Percentiles rank a stretch among this genome's conserved stretches.
Conservation (phyloP, 2,888 invertebrate species). For the Nezara viridula region DNA sequence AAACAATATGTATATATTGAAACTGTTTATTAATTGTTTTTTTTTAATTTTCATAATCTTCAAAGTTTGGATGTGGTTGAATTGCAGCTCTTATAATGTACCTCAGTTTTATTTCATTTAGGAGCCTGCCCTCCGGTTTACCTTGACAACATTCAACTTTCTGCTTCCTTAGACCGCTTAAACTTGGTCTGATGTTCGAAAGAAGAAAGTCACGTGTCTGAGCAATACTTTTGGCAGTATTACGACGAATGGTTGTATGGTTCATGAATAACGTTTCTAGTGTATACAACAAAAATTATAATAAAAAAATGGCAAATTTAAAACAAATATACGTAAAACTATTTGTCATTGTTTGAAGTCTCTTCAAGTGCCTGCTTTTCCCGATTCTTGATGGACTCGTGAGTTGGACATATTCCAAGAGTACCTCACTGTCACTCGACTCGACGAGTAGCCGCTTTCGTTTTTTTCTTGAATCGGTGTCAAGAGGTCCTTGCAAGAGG, state of each 20-base stretch:
- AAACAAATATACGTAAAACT: no score
- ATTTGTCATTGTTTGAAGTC: no score
- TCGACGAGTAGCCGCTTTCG: background rate
- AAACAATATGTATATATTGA: no score
- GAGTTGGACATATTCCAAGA: background rate
- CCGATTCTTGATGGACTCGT: background rate
- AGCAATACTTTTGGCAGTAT: background rate
- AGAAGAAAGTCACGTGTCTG: conserved; percentile 6
- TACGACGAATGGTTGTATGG: no score
- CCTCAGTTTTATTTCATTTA: background rate
- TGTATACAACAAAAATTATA: no score
- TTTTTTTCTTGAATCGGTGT: conserved; percentile 9
- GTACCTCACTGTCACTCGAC: background rate
- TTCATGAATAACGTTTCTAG: no score
- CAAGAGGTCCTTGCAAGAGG: background rate
- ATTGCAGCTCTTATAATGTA: background rate
- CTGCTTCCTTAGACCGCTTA: conserved; percentile 8
- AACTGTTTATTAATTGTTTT: no score
- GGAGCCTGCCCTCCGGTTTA: background rate
- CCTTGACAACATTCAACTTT: conserved; percentile 5
- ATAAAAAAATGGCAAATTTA: no score
- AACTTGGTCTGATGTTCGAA: background rate
- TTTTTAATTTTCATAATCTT: background rate
- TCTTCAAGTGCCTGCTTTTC: no score
- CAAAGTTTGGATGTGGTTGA: background rate